Evolutionary conservation across 2,888 invertebrate species (phyloP), one percentile per base, ranked within the genome.

Genomic region (Drosophila antonietae): DNA sequence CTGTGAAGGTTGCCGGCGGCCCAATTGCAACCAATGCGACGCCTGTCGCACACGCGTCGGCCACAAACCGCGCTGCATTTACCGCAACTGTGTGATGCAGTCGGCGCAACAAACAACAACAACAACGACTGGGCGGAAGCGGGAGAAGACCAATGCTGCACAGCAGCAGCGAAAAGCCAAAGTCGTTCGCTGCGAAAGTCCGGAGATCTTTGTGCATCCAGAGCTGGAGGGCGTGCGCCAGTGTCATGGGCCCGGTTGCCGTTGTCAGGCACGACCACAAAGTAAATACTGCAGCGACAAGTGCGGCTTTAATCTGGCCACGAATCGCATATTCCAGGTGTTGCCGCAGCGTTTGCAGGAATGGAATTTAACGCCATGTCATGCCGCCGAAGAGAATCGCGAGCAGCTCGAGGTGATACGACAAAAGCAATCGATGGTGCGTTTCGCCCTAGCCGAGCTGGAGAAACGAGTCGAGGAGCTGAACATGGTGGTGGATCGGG

Each of bases 211-310:
- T 61, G 81, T 91, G 3, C 91, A 93, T 82, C 93, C 93, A 92
- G 31, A 95, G 94, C 94, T 95, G 0, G 93, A 94, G 14, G 94
- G 94, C 43, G 94, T 96, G 0, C 93, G 96, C 1, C 99, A 99
- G 89, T 99, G 99, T 92, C 96, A 96, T 90, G 99, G 99, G 0
- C 98, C 98, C 0, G 95, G 95, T 61, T 99, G 99, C 92, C 94
- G 94, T 0, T 95, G 95, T 67, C 95, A 95, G 44, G 97, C 98
- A 0, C 94, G 96, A 15, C 93, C 95, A 1, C 95, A 95, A 44
- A 98, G 98, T 69, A 99, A 99, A 93, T 99, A 99, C 91, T 99
- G 99, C 91, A 96, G 97, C 9, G 96, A 98, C 77, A 95, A 96
- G 77, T 99, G 99, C 91, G 99, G 99, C 0, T 94, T 98, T 89